Evolutionary conservation across 2,113 vertebrate genomes (phyloP).

Genomic region (Vicugna pacos): DNA sequence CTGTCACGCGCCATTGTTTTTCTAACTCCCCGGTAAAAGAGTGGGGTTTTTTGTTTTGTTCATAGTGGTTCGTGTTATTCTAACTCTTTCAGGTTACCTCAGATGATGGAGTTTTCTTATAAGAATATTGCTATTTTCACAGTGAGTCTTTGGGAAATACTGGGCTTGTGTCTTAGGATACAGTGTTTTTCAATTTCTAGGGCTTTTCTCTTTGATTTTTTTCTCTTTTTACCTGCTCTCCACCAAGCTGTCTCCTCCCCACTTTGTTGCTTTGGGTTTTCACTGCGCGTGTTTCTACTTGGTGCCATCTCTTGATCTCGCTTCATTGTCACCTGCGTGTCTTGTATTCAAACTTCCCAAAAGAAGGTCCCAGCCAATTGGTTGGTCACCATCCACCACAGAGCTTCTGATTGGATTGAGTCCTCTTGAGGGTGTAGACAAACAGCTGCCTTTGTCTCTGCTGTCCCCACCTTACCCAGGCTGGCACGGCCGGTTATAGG

Average conservation of each 20-base stretch:
- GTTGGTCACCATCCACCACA: neutral
- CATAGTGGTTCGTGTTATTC: fast-evolving
- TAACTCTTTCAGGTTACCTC: neutral
- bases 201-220: neutral
- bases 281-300: neutral
- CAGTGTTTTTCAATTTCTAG: neutral
- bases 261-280: neutral
- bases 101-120: neutral
- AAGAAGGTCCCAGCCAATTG: neutral
- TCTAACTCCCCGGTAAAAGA: neutral
- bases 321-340: neutral
- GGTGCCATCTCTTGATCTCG: neutral
- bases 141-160: neutral
- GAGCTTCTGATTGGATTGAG: neutral
- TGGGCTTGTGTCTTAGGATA: neutral
- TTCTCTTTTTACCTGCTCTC: neutral
- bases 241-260: neutral
- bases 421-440: neutral
- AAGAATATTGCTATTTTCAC: neutral
- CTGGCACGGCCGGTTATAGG: neutral
- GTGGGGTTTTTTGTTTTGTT: neutral
- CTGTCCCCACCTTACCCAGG: neutral
- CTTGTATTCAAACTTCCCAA: neutral
- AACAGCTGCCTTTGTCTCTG: neutral
- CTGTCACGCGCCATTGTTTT: neutral